Evolutionary conservation across 2,113 vertebrate species (phyloP), one percentile per base, ranked within the genome.

Genomic region (Micronisus gabar): DNA sequence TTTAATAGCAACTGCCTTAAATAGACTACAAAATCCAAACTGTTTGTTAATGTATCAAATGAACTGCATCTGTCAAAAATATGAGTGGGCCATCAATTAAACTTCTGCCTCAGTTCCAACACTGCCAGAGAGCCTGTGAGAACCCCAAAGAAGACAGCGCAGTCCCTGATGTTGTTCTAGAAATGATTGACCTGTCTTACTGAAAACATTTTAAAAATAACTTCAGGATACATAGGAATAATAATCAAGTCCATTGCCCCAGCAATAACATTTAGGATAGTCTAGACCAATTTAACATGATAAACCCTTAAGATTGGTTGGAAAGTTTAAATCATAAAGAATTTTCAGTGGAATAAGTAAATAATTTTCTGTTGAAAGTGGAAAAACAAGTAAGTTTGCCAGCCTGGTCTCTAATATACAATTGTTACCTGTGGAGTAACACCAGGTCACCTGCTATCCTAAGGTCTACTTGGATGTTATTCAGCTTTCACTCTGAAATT

Each of bases 131-230:
- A 91, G 81, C 68, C 70, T 87, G 36, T 50, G 58, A 94, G 91
- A 93, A 76, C 48, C 23, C 22, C 0, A 2, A 47, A 58, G 13
- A 83, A 58, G 86, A 59, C 53, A 65, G 19, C 13, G 8, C 11
- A 61, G 56, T 53, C 34, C n/a, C 29, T 75, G 45, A 45, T 53
- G 29, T 68, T 86, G 5, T 84, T 94, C 72, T 72, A 94, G 65
- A 96, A 89, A 91, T 82, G 56, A 79, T 9, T 93, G 68, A 79
- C n/a, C 30, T 0, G 0, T 79, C 43, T 81, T 79, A 65, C 68
- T 32, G 40, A 91, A 94, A 96, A 92, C 10, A 79, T 89, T 87
- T 91, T n/a, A 30, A 82, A 95, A 93, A 91, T 85, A 96, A 68
- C 73, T 81, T 91, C 43, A 71, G 23, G 26, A 74, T 56, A 81